These are phyloP conservation scores for Chiloscyllium punctatum DNA, from an alignment of 2,797 vertebrate species.

Conservation along the genomic window DNA sequence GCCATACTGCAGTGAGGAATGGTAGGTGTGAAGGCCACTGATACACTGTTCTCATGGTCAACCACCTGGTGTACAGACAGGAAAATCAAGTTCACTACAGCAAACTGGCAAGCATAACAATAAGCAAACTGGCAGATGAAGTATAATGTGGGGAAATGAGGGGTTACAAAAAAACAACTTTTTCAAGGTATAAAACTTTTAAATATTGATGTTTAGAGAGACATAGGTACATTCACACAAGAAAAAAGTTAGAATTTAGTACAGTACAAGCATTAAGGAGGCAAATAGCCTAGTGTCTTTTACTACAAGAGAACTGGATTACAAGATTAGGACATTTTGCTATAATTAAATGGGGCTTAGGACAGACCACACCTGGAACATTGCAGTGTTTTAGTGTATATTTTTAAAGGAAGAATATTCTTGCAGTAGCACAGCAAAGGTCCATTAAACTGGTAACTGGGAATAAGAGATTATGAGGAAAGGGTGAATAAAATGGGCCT, in stretches of 20 bases:
- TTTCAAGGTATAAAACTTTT: not conserved
- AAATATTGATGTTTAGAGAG: no score
- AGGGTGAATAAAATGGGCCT: not conserved
- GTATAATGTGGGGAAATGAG: not conserved
- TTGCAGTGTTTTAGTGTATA: not conserved
- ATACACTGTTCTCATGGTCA: conserved; percentile 64
- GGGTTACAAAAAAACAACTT: not conserved
- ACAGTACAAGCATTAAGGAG: not conserved
- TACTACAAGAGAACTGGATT: not conserved
- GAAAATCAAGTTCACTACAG: not conserved
- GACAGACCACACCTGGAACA: not conserved
- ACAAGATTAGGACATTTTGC: not conserved
- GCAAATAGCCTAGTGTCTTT: not conserved
- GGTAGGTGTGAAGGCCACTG: conserved; percentile 79
- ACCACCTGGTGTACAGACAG: conserved; percentile 60
- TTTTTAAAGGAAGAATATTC: not conserved
- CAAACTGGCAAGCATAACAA: not conserved
- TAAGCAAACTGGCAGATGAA: not conserved
- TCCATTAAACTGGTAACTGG: not conserved
- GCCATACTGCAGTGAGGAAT: conserved; percentile 96
- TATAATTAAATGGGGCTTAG: not conserved
- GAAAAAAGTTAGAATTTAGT: not conserved
- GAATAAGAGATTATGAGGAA: not conserved
- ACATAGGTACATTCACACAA: no score
- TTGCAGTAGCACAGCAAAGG: not conserved